phyloP scores from a whole-genome alignment of 2,113 vertebrate species.

The Charadrius vociferus region DNA sequence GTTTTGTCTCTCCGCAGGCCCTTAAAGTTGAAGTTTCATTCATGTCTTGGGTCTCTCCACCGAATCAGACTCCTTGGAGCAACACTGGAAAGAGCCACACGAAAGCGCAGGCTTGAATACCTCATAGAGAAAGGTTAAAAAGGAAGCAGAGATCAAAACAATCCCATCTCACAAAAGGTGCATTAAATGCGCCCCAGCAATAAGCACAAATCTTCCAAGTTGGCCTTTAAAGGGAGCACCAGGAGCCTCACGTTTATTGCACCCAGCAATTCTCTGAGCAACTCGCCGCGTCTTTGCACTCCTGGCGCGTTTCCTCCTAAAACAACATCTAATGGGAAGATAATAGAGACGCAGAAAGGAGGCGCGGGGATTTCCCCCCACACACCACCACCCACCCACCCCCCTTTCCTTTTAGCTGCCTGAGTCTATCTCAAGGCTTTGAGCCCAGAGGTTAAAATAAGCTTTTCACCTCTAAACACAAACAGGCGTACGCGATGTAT shows the following conservation, averaged over 20 bases:
- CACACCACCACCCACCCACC: no score
- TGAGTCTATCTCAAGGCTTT: not conserved
- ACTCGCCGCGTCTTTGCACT: constrained; percentile 38
- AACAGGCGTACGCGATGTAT: not conserved
- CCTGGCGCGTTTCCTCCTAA: constrained; percentile 43
- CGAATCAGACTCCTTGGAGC: constrained; percentile 61
- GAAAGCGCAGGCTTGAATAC: constrained; percentile 65
- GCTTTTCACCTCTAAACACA: not conserved
- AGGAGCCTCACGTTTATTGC: constrained; percentile 57
- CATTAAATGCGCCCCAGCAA: constrained; percentile 67
- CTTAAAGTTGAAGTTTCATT: constrained; percentile 79
- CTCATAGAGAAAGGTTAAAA: constrained; percentile 66
- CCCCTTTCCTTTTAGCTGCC: not conserved
- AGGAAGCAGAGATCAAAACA: constrained; percentile 69
- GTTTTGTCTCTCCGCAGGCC: constrained; percentile 78
- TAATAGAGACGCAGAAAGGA: constrained; percentile 18
- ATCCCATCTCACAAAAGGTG: constrained; percentile 64
- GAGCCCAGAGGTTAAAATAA: not conserved
- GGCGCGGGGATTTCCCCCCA: not conserved
- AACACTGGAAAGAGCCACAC: constrained; percentile 43
- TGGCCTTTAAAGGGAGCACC: constrained; percentile 57
- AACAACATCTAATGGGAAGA: constrained; percentile 29
- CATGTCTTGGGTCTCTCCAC: constrained; percentile 52
- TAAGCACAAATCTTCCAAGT: constrained; percentile 19
- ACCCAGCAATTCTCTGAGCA: constrained; percentile 42